Evolutionary conservation across 1,140 invertebrate species (phyloP).

Genomic region (Rhizoglyphus robini): DNA sequence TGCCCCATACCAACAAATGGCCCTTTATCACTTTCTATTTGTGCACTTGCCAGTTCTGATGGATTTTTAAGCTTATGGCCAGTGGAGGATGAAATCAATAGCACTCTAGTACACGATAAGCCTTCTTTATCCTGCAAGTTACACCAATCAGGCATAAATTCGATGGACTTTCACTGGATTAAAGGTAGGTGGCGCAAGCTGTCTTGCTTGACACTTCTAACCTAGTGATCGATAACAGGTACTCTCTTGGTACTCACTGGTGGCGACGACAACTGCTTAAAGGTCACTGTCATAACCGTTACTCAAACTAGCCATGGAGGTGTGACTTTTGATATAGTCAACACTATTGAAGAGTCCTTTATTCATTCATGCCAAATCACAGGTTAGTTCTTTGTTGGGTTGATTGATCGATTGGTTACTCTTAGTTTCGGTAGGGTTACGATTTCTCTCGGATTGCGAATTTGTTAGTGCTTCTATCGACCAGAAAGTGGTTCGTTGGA

Average conservation of each 20-base stretch:
- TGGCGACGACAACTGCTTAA: slow-evolving; percentile 23
- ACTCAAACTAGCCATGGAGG: too few relatives aligned
- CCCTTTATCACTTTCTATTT: neutral
- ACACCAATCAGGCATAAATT: slow-evolving; percentile 24
- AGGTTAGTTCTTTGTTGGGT: slow-evolving; percentile 16
- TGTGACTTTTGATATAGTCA: too few relatives aligned
- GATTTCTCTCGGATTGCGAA: neutral
- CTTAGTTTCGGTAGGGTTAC: slow-evolving; percentile 5
- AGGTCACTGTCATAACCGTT: slow-evolving; percentile 1
- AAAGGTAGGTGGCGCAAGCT: slow-evolving; percentile 9
- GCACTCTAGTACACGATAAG: neutral
- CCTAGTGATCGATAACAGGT: neutral
- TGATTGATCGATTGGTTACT: neutral
- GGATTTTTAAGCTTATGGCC: slow-evolving; percentile 15
- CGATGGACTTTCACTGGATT: slow-evolving; percentile 17
- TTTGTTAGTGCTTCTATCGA: slow-evolving; percentile 21
- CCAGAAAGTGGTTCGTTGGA: slow-evolving; percentile 21
- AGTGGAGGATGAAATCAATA: neutral
- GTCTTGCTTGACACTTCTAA: neutral
- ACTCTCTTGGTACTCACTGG: slow-evolving; percentile 20
- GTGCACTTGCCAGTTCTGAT: slow-evolving; percentile 16
- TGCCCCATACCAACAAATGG: neutral
- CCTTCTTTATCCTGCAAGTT: neutral
- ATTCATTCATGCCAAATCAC: slow-evolving; percentile 24
- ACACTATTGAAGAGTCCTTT: neutral